Percentiles rank a stretch among this genome's conserved stretches.
Conservation (phyloP, 2,113 vertebrate species). For the Haliaeetus leucogaster region DNA sequence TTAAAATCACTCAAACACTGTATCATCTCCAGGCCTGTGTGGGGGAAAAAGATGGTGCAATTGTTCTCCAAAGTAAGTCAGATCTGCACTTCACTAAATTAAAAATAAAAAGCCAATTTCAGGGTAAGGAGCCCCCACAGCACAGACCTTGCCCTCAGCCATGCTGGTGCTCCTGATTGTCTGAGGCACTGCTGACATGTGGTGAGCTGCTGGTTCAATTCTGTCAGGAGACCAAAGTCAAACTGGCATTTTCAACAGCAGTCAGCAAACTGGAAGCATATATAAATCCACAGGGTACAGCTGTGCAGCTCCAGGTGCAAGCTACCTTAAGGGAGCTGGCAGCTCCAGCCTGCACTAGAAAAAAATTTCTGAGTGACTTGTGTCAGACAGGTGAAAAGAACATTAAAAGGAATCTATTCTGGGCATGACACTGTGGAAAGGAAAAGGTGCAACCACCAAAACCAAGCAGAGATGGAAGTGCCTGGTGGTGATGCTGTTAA, state of each 20-base stretch:
- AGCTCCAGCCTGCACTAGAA: neutral
- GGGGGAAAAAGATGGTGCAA: neutral
- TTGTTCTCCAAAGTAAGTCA: neutral
- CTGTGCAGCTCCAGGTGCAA: neutral
- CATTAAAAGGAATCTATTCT: neutral
- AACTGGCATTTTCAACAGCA: neutral
- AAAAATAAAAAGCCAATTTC: neutral
- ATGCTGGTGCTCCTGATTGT: accelerated
- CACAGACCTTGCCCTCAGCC: neutral
- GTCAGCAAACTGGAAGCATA: neutral
- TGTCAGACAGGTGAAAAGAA: neutral
- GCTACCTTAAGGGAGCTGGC: neutral
- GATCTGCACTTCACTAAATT: neutral
- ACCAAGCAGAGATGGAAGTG: neutral
- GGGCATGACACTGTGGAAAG: neutral
- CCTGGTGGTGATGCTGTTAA: no score
- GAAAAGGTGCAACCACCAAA: neutral
- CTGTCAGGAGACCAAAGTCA: neutral
- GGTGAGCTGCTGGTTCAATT: neutral
- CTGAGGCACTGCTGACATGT: neutral
- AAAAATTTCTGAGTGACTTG: neutral
- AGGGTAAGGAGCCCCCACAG: neutral
- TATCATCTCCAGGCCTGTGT: neutral
- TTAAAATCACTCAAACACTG: neutral
- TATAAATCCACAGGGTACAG: neutral